These are phyloP conservation scores for Epinotia demarniana DNA, from an alignment of 2,888 invertebrate species.

Conservation along the genomic window DNA sequence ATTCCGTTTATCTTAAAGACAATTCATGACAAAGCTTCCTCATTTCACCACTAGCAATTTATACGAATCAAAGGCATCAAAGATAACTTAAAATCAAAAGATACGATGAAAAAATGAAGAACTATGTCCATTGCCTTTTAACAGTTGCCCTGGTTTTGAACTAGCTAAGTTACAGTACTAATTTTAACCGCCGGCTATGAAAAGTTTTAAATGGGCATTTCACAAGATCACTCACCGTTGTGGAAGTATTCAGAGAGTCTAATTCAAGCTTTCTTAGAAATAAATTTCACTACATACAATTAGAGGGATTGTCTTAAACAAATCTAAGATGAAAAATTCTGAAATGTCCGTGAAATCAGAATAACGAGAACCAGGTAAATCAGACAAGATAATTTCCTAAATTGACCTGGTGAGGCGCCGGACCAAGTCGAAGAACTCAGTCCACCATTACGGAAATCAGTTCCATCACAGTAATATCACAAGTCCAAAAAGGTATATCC, in stretches of 20 bases:
- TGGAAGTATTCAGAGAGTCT: background rate
- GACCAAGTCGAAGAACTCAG: background rate
- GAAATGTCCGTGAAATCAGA: background rate
- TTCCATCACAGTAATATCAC: background rate
- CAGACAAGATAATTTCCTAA: background rate
- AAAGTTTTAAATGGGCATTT: conserved; percentile 24
- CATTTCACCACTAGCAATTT: background rate
- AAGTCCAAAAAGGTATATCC: background rate
- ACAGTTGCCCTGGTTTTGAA: conserved; percentile 1
- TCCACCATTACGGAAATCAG: background rate
- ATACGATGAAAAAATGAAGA: background rate
- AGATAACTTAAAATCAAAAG: background rate
- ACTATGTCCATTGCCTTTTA: background rate
- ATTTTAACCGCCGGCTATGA: conserved; percentile 2
- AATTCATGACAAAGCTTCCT: too few species aligned
- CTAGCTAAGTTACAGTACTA: background rate
- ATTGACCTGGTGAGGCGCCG: background rate
- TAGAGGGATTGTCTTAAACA: background rate
- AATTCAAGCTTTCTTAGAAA: background rate
- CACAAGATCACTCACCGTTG: conserved; percentile 10
- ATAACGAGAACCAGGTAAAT: background rate
- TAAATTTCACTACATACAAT: background rate
- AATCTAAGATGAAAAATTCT: background rate
- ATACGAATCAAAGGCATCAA: background rate
- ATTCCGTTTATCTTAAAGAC: too few species aligned